Evolutionary conservation across 2,113 vertebrate species (phyloP), one percentile per base, ranked within the genome.

Genomic region (Gadus macrocephalus): DNA sequence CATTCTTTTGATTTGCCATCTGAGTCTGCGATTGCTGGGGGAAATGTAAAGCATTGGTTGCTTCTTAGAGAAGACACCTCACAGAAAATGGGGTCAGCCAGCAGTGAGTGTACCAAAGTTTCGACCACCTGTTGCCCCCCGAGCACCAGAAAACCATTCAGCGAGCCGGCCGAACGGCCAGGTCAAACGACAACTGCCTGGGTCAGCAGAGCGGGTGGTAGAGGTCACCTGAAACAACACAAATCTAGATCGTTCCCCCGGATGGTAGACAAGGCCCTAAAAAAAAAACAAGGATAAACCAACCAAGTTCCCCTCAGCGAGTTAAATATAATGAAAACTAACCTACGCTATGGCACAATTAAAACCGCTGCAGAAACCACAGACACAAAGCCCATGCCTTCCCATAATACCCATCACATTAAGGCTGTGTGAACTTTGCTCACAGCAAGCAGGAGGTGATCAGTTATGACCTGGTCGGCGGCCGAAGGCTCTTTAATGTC

Each of bases 371-470:
- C 35, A 59, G 67, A 76, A 71, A 27, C 0, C 25, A 14, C 25
- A 65, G 64, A 68, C 25, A 83, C 83, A 73, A 74, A 80, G 81
- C 72, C 76, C 72, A 78, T 75, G 86, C 87, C 86, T 87, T 89
- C 86, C 60, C 65, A 42, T 70, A 22, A 63, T 86, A 80, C 84
- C 81, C 81, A 82, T 75, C 77, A 11, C 28, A 90, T 87, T 86
- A 86, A 80, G 53, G 22, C 65, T 19, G 83, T n/a, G 76, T 88
- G 88, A 91, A 92, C 89, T 91, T 90, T 84, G 86, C 83, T 87
- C 83, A 35, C 49, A 69, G 11, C 22, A 84, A 87, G 91, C 89
- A 90, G 89, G 87, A 91, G 92, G 88, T 90, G 89, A 88, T 91
- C 88, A 87, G 86, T 66, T 83, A 87, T 83, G 80, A 75, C 72